phyloP scores from a whole-genome alignment of 2,113 vertebrate genomes.

The Aspidoscelis tigris region DNA sequence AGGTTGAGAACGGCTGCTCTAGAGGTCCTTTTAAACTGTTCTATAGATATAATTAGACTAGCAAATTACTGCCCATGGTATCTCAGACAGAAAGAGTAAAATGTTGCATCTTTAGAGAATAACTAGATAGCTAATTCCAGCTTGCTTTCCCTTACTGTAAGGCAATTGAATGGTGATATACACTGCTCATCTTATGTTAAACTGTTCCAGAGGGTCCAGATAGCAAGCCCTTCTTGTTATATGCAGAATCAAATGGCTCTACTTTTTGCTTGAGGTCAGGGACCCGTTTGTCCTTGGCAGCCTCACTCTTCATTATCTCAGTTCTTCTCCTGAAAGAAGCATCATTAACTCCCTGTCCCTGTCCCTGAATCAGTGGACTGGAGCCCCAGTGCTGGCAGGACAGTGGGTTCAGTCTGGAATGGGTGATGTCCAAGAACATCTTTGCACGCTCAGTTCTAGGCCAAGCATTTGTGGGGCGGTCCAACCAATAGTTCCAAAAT shows the following conservation, averaged over 20 bases:
- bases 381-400: slow-evolving; percentile 25
- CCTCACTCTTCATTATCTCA: slow-evolving; percentile 16
- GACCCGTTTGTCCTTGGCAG: slow-evolving; percentile 23
- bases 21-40: no score
- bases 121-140: background rate
- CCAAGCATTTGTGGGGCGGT: background rate
- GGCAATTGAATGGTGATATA: background rate
- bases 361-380: slow-evolving; percentile 7
- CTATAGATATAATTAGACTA: no score
- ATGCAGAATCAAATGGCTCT: background rate
- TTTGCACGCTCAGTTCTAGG: background rate
- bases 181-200: background rate
- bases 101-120: background rate
- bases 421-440: slow-evolving; percentile 31
- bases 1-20: no score
- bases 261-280: slow-evolving; percentile 10
- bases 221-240: background rate
- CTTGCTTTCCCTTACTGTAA: background rate
- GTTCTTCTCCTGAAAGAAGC: slow-evolving; percentile 1
- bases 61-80: background rate
- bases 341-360: slow-evolving; percentile 15
- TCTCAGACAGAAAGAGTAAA: background rate
- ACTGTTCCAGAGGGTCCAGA: background rate
- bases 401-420: slow-evolving; percentile 3
- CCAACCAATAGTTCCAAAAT: background rate